These are phyloP conservation scores for Hymenochirus boettgeri DNA, from an alignment of 2,113 vertebrate genomes.

Conservation along the genomic window DNA sequence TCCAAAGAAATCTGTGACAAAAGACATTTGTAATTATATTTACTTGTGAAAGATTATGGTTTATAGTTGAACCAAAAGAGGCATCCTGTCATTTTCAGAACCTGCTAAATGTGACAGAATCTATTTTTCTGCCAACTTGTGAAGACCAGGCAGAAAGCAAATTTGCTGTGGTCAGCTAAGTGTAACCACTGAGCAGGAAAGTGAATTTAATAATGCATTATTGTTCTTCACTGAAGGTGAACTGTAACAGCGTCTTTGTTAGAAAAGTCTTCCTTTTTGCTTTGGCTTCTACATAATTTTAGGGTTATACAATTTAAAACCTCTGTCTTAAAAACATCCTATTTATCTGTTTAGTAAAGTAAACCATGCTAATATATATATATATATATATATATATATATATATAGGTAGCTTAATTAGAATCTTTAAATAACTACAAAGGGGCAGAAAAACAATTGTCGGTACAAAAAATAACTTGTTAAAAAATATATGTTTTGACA, in stretches of 20 bases:
- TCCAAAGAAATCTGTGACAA: constrained; percentile 82
- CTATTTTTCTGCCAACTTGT: constrained; percentile 99
- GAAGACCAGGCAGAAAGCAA: constrained; percentile 96
- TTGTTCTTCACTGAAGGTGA: constrained; percentile 99
- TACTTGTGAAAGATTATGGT: constrained; percentile 92
- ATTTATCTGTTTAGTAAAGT: too few relatives aligned
- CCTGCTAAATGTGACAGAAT: constrained; percentile 99
- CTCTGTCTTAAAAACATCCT: constrained; percentile 71
- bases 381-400: too few relatives aligned
- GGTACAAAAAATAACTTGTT: too few relatives aligned
- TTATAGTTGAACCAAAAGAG: constrained; percentile 95
- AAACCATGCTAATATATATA: too few relatives aligned
- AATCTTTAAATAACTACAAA: too few relatives aligned
- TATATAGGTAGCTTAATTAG: too few relatives aligned
- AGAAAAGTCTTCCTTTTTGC: constrained; percentile 77
- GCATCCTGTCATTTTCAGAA: constrained; percentile 99
- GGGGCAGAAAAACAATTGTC: too few relatives aligned
- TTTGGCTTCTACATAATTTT: constrained; percentile 73
- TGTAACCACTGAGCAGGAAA: constrained; percentile 98
- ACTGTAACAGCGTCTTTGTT: constrained; percentile 94
- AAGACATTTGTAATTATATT: constrained; percentile 97
- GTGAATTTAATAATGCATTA: constrained; percentile 99
- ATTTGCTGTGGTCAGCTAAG: constrained; percentile 99
- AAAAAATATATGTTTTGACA: too few relatives aligned
- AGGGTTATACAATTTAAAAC: constrained; percentile 75